Percentiles rank a stretch among this genome's conserved stretches.
phyloP scores from a whole-genome alignment of 2,888 invertebrate species.

The Macrosiphum euphorbiae region DNA sequence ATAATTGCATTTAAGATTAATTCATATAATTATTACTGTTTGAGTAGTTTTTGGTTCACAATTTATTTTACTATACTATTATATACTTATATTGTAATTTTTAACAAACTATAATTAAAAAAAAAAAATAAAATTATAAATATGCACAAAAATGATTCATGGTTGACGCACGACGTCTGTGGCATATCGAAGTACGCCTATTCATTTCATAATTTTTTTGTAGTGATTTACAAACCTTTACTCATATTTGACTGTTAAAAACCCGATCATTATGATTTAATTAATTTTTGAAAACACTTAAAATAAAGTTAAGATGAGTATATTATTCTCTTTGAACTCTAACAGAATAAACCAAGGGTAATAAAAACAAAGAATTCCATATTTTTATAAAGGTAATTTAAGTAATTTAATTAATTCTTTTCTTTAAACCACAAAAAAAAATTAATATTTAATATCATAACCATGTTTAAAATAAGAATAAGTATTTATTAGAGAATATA shows the following conservation, averaged over 20 bases:
- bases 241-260: background rate
- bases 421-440: conserved; percentile 11
- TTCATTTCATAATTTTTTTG: background rate
- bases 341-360: background rate
- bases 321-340: background rate
- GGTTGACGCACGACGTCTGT: background rate
- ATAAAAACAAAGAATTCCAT: conserved; percentile 1
- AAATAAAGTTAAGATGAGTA: background rate
- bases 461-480: background rate
- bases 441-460: background rate
- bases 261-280: background rate
- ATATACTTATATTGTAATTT: background rate
- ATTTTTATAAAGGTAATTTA: background rate
- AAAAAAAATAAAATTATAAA: background rate
- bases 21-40: background rate
- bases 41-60: background rate
- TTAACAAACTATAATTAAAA: background rate
- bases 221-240: background rate
- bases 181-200: background rate
- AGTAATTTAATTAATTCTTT: conserved; percentile 47
- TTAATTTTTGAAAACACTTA: background rate
- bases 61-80: background rate
- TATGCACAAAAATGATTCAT: background rate
- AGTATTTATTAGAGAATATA: background rate
- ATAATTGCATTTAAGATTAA: background rate